Evolutionary conservation across 2,888 invertebrate species (phyloP).

Genomic region (Linyphia triangularis): DNA sequence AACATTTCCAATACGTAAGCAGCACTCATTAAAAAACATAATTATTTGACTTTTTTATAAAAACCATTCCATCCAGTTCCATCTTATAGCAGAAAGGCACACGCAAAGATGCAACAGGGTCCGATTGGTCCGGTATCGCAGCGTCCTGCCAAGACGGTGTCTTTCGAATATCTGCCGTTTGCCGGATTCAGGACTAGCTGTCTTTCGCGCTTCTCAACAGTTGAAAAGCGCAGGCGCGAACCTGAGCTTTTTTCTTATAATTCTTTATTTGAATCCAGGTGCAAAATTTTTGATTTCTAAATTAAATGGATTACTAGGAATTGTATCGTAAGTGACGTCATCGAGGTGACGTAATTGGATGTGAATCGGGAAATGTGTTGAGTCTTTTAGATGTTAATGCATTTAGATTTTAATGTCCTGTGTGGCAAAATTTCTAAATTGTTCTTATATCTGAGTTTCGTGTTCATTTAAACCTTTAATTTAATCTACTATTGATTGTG

Average conservation of each 20-base stretch:
- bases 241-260: background rate
- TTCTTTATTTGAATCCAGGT: slow-evolving; percentile 9
- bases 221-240: slow-evolving; percentile 30
- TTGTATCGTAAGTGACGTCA: slow-evolving; percentile 19
- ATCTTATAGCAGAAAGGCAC: too few relatives aligned
- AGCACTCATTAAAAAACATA: too few relatives aligned
- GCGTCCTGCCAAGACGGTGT: slow-evolving; percentile 8
- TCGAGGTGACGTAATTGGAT: slow-evolving; percentile 20
- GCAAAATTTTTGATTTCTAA: background rate
- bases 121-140: slow-evolving; percentile 21
- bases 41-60: too few relatives aligned
- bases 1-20: too few relatives aligned
- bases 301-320: background rate
- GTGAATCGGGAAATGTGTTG: background rate
- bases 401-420: too few relatives aligned
- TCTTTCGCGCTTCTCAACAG: slow-evolving; percentile 16
- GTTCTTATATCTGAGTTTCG: too few relatives aligned
- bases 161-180: background rate
- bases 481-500: too few relatives aligned
- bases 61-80: too few relatives aligned
- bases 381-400: too few relatives aligned
- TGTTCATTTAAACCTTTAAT: too few relatives aligned
- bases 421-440: too few relatives aligned
- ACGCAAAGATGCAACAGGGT: slow-evolving; percentile 37
- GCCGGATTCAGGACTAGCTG: background rate